Base-by-base conservation (phyloP, 2,888 invertebrate species). In the Lepidochitona cinerea region DNA sequence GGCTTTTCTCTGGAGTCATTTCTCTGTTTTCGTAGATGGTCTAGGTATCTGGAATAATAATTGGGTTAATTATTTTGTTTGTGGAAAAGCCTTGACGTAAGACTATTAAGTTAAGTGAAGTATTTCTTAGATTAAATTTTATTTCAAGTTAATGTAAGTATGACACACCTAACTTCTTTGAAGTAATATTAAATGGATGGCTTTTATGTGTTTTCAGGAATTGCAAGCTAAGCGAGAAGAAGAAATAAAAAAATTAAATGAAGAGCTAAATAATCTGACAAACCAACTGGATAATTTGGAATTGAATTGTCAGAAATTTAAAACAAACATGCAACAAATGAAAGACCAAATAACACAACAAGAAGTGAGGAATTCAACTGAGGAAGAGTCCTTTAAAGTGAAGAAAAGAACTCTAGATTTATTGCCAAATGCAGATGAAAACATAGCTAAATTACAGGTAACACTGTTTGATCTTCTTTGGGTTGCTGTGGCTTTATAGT, bases 381-480 rank as follows among this genome's bases (percentile, higher is more conserved):
- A 87, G 74, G 85, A 89, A 59, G 89, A 89, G n/a, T 81, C 80
- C 5, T 89, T 84, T 74, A 82, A 81, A 73, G 89, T 91, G 36
- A 91, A 90, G 76, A 91, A 91, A 75, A 83, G 88, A 84, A 93
- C 94, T 0, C 92, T 93, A 68, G 93, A 94, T 71, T 91, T 95
- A 53, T 88, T 95, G 68, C 93, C 93, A 41, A 92, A 94, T 83
- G 94, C 94, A 18, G 89, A 89, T 36, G 86, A 87, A 71, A 90
- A 91, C 76, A 89, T 91, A 53, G 79, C 81, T 5, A 90, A 89
- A 78, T 77, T 90, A 72, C 88, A 90, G 86, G 90, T 90, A 76
- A 1, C n/a, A 54, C n/a, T n/a, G n/a, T n/a, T n/a, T n/a, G n/a
- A n/a, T n/a, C n/a, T n/a, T n/a, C n/a, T n/a, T n/a, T n/a, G n/a